Conservation (phyloP, 2,113 vertebrate genomes). For the Hucho hucho region DNA sequence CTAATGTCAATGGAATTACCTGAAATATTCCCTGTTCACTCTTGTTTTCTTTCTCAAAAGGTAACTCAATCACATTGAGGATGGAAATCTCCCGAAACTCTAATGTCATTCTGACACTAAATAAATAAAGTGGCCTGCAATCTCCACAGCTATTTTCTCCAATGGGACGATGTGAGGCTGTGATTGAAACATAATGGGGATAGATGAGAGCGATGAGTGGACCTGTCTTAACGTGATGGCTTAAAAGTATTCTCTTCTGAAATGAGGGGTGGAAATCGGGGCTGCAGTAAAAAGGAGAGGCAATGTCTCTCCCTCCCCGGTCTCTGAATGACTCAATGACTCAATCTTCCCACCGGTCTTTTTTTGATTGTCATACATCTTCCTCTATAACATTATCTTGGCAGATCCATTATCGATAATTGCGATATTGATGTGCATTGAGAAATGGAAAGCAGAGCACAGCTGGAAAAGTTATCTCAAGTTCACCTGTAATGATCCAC, state of each 20-base stretch:
- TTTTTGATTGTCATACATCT: conserved; percentile 69
- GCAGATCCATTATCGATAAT: conserved; percentile 45
- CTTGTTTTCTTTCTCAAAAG: too few relatives aligned
- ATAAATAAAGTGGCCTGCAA: too few relatives aligned
- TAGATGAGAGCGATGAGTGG: background rate
- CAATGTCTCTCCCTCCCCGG: background rate
- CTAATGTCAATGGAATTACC: too few relatives aligned
- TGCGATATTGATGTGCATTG: conserved; percentile 21
- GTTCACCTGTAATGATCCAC: background rate
- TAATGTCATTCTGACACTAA: too few relatives aligned
- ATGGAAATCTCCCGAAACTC: too few relatives aligned
- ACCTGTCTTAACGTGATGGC: conserved; percentile 10
- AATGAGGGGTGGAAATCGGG: conserved; percentile 24
- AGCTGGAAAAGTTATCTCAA: conserved; percentile 22
- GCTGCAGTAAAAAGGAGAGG: conserved; percentile 1
- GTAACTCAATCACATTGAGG: too few relatives aligned
- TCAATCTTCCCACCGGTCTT: conserved; percentile 54
- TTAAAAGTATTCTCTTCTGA: background rate
- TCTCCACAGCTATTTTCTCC: too few relatives aligned
- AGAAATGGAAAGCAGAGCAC: conserved; percentile 21
- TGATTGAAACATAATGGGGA: conserved; percentile 8
- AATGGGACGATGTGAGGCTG: too few relatives aligned
- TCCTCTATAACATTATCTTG: conserved; percentile 61
- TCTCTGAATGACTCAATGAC: conserved; percentile 4
- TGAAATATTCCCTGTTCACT: too few relatives aligned